These are phyloP conservation scores for Diadema setosum DNA, from an alignment of 35 echinoderm and acorn worm species.

Conservation along the genomic window DNA sequence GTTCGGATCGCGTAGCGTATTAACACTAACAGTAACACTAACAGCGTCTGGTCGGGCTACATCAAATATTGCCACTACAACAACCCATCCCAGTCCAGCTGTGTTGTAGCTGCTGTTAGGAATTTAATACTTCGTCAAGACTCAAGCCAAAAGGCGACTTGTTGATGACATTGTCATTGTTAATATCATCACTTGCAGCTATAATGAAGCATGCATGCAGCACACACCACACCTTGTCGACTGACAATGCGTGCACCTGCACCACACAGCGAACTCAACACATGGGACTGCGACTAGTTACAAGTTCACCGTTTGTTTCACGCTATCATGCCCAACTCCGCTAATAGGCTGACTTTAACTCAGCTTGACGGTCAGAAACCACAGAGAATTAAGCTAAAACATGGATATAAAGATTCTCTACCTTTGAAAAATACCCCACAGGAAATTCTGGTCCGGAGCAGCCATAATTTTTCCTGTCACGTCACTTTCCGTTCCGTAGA, in stretches of 20 bases:
- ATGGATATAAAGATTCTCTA: not conserved
- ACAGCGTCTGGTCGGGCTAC: not conserved
- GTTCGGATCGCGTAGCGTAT: not conserved
- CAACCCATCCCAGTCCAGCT: no score
- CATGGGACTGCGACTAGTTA: not conserved
- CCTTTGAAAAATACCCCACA: not conserved
- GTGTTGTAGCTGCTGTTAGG: not conserved
- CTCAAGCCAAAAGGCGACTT: not conserved
- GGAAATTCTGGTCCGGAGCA: not conserved
- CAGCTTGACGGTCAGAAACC: not conserved
- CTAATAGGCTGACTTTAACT: not conserved
- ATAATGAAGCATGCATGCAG: not conserved
- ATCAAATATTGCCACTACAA: not conserved
- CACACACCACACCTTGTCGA: not conserved
- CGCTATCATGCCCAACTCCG: not conserved
- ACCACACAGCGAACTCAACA: not conserved
- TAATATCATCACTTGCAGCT: not conserved
- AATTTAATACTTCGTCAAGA: not conserved
- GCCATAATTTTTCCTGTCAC: no score
- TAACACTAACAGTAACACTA: not conserved
- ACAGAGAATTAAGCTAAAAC: not conserved
- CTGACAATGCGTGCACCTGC: not conserved
- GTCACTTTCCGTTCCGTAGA: no score
- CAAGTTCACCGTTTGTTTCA: no score
- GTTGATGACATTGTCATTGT: not conserved